Percentiles rank a stretch among this genome's conserved stretches.
Conservation (phyloP, 2,888 invertebrate genomes). For the Diplazon laetatorius region DNA sequence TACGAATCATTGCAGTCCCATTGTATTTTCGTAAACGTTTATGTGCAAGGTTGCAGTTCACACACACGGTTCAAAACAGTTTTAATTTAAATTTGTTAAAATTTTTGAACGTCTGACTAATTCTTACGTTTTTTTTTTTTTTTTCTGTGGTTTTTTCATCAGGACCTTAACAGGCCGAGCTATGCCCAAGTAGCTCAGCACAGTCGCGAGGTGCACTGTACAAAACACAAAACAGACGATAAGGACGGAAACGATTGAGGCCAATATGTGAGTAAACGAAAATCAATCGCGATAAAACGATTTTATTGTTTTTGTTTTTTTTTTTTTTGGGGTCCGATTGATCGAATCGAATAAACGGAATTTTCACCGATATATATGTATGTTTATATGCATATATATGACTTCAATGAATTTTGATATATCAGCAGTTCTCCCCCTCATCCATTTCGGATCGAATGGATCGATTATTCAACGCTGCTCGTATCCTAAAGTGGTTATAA, state of each 20-base stretch:
- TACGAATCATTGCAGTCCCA: constrained; percentile 12
- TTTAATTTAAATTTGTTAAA: too few relatives aligned
- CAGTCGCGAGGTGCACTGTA: constrained; percentile 81
- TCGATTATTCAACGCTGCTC: constrained; percentile 73
- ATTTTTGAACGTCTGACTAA: too few relatives aligned
- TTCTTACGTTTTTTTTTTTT: neutral
- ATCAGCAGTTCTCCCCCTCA: constrained; percentile 74
- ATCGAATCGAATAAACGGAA: too few relatives aligned
- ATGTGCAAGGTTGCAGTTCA: constrained; percentile 49
- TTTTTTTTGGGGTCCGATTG: too few relatives aligned
- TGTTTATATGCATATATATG: too few relatives aligned
- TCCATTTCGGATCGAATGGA: constrained; percentile 76
- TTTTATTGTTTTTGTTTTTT: too few relatives aligned
- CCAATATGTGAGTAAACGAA: constrained; percentile 73
- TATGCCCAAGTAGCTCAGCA: constrained; percentile 83
- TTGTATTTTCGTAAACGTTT: constrained; percentile 10
- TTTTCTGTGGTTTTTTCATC: constrained; percentile 55
- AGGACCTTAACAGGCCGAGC: constrained; percentile 82
- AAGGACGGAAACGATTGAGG: constrained; percentile 80
- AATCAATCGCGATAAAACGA: constrained; percentile 21
- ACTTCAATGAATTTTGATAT: constrained; percentile 77
- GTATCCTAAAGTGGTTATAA: constrained; percentile 72
- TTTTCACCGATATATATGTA: too few relatives aligned
- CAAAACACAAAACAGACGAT: constrained; percentile 81
- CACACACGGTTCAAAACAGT: constrained; percentile 48